Evolutionary conservation across 37 sponge, comb jelly and placozoan species (phyloP).

Genomic region (Haliclona indistincta): DNA sequence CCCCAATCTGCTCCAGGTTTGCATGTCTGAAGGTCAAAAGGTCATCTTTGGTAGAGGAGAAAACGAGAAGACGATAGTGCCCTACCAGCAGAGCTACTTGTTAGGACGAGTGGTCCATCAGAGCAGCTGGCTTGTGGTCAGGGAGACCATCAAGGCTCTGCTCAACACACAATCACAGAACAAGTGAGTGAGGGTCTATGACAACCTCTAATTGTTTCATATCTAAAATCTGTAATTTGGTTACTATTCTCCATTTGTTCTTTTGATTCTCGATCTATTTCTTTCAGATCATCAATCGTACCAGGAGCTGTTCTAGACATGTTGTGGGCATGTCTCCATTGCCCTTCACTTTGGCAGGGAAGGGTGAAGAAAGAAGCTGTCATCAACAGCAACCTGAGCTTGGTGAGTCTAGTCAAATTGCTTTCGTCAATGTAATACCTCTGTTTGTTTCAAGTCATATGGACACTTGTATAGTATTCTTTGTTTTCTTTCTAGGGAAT

Average conservation of each 20-base stretch:
- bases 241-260: neutral
- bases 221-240: neutral
- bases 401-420: constrained; percentile 30
- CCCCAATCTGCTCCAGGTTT: constrained; percentile 33
- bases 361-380: constrained; percentile 74
- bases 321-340: constrained; percentile 78
- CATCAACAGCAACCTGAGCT: constrained; percentile 51
- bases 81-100: constrained; percentile 58
- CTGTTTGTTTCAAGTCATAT: neutral
- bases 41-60: constrained; percentile 44
- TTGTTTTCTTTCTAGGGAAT: constrained; percentile 51
- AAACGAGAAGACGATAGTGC: too few relatives aligned
- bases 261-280: neutral
- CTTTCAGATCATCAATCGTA: constrained; percentile 27
- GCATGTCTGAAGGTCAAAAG: neutral
- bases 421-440: neutral
- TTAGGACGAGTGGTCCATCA: constrained; percentile 30
- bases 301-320: constrained; percentile 67
- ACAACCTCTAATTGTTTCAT: too few relatives aligned
- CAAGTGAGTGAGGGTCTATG: too few relatives aligned
- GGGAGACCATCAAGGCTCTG: neutral
- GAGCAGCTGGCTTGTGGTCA: constrained; percentile 14
- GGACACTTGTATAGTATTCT: too few relatives aligned
- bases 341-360: constrained; percentile 74
- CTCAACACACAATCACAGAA: constrained; percentile 9